Percentiles rank a stretch among this genome's conserved stretches.
phyloP scores from a whole-genome alignment of 2,888 invertebrate genomes.

The Eristalis pertinax region DNA sequence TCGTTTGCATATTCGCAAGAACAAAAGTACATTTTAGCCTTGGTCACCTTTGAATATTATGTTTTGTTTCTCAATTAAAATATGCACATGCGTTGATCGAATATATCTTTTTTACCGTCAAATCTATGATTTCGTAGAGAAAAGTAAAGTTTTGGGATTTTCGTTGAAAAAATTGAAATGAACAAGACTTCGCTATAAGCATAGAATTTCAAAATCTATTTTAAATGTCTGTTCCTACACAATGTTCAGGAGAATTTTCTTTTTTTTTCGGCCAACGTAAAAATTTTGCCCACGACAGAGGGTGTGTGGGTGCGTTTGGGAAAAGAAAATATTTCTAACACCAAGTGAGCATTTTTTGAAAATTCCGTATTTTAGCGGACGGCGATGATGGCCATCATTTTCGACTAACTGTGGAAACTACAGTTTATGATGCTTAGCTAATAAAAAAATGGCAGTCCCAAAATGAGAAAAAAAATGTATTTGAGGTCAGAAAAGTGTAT shows the following conservation, averaged over 20 bases:
- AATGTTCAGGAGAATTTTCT: slow-evolving; percentile 30
- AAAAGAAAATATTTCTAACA: slow-evolving; percentile 10
- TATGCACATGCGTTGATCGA: not conserved
- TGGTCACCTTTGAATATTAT: not conserved
- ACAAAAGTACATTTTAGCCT: not conserved
- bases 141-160: slow-evolving; percentile 6
- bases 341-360: slow-evolving; percentile 1
- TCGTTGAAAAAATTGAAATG: slow-evolving; percentile 9
- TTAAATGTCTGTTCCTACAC: slow-evolving; percentile 62
- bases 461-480: not conserved
- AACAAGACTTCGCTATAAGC: slow-evolving; percentile 48
- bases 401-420: not conserved
- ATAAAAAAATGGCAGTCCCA: not conserved
- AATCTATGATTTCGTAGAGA: slow-evolving; percentile 1
- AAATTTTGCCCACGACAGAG: slow-evolving; percentile 6
- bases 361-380: not conserved
- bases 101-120: not conserved
- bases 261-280: slow-evolving; percentile 38
- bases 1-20: not conserved
- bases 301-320: slow-evolving; percentile 32
- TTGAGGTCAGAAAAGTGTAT: not conserved
- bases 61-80: not conserved
- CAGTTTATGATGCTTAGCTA: not conserved
- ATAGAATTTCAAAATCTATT: slow-evolving; percentile 71
- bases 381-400: not conserved